Evolutionary conservation across 1,140 invertebrate genomes (phyloP).

Genomic region (Aphaenogaster ashmeadi): DNA sequence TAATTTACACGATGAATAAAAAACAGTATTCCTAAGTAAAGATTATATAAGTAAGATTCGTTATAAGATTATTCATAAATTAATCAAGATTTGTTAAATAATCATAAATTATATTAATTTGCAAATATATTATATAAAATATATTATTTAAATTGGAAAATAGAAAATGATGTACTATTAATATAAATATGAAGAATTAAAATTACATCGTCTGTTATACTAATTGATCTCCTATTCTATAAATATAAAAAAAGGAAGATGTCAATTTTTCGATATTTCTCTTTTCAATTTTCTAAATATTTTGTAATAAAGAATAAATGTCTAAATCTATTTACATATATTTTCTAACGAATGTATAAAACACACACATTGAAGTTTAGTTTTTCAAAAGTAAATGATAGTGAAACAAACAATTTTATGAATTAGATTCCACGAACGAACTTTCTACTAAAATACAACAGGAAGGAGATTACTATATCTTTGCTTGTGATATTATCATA

Average conservation of each 20-base stretch:
- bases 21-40: neutral
- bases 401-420: neutral
- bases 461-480: neutral
- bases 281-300: neutral
- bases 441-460: slow-evolving; percentile 33
- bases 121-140: neutral
- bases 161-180: too few relatives aligned
- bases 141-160: neutral
- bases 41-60: neutral
- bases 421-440: neutral
- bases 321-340: neutral
- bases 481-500: neutral
- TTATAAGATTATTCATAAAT: neutral
- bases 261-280: neutral
- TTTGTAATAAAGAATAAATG: neutral
- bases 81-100: neutral
- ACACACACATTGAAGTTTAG: neutral
- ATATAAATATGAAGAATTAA: neutral
- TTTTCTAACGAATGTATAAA: neutral
- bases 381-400: neutral
- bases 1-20: neutral
- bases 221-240: neutral
- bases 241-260: neutral
- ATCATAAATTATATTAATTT: slow-evolving; percentile 17
- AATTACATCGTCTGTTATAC: neutral